Conservation (phyloP, 2,888 invertebrate genomes). For the Drosophila mercatorum region DNA sequence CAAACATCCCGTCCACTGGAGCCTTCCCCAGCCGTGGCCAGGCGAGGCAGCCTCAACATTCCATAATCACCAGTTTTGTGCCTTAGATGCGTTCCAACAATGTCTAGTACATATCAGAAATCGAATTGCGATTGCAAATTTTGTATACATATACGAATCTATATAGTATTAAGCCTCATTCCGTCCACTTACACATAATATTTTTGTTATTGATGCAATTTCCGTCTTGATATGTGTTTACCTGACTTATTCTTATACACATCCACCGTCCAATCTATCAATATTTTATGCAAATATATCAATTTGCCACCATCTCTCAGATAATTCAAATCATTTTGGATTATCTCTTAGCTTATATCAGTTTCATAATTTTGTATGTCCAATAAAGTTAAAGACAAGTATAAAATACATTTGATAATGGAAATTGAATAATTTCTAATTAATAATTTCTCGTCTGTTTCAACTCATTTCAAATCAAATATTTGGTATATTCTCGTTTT, state of each 20-base stretch:
- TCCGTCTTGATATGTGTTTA: slow-evolving; percentile 40
- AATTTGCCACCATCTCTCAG: background rate
- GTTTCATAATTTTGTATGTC: background rate
- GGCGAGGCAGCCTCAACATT: slow-evolving; percentile 30
- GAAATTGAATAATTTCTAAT: too few relatives aligned
- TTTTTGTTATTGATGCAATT: slow-evolving; percentile 47
- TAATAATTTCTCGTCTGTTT: too few relatives aligned
- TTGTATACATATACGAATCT: slow-evolving; percentile 33
- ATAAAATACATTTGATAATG: background rate
- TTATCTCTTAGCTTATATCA: slow-evolving; percentile 3
- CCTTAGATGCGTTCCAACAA: slow-evolving; percentile 53
- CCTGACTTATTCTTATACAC: slow-evolving; percentile 44
- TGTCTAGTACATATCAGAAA: slow-evolving; percentile 38
- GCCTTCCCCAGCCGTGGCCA: background rate
- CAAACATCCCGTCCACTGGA: slow-evolving; percentile 41
- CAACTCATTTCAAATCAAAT: background rate
- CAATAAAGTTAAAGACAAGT: background rate
- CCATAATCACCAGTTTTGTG: slow-evolving; percentile 61
- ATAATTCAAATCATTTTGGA: slow-evolving; percentile 10
- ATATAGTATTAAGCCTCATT: slow-evolving; percentile 57
- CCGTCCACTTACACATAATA: slow-evolving; percentile 56
- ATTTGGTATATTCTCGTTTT: background rate
- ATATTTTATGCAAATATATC: slow-evolving; percentile 19
- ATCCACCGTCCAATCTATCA: slow-evolving; percentile 12
- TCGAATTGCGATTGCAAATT: slow-evolving; percentile 22